phyloP scores from a whole-genome alignment of 1,140 invertebrate genomes.

The Ganaspis sp. region DNA sequence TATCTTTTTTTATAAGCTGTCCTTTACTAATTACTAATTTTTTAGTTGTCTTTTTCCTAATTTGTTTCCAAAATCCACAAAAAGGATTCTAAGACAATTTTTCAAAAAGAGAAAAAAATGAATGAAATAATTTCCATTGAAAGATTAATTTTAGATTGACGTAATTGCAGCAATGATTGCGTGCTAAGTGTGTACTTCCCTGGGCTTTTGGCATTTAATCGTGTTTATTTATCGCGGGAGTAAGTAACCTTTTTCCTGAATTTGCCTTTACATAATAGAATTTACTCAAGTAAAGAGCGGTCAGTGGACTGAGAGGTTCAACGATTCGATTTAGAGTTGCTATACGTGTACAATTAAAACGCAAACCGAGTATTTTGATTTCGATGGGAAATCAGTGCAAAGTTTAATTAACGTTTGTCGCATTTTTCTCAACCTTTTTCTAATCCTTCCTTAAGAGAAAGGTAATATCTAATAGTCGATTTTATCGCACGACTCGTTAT shows the following conservation, averaged over 20 bases:
- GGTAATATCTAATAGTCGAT: not conserved
- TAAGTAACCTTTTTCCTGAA: conserved; percentile 20
- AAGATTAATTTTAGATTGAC: not conserved
- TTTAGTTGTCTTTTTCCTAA: too few relatives aligned
- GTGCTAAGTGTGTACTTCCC: conserved; percentile 1
- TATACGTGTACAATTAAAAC: not conserved
- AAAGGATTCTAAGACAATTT: too few relatives aligned
- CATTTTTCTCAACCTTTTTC: conserved; percentile 19
- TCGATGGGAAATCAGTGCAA: conserved; percentile 21
- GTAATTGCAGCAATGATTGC: not conserved
- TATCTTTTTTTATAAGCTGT: too few relatives aligned
- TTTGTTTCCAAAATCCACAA: too few relatives aligned
- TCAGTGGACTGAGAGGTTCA: not conserved
- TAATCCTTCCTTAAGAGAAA: not conserved
- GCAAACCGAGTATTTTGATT: not conserved
- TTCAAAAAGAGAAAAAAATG: not conserved
- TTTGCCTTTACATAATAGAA: conserved; percentile 20
- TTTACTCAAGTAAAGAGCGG: not conserved
- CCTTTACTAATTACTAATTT: too few relatives aligned
- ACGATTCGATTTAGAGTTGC: not conserved
- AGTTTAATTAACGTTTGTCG: conserved; percentile 21
- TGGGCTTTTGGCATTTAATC: conserved; percentile 15
- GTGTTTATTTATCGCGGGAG: conserved; percentile 24
- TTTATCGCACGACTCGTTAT: conserved; percentile 12
- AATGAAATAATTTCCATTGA: not conserved